Conservation (phyloP, 2,888 invertebrate genomes). For the Trichacis sp. region DNA sequence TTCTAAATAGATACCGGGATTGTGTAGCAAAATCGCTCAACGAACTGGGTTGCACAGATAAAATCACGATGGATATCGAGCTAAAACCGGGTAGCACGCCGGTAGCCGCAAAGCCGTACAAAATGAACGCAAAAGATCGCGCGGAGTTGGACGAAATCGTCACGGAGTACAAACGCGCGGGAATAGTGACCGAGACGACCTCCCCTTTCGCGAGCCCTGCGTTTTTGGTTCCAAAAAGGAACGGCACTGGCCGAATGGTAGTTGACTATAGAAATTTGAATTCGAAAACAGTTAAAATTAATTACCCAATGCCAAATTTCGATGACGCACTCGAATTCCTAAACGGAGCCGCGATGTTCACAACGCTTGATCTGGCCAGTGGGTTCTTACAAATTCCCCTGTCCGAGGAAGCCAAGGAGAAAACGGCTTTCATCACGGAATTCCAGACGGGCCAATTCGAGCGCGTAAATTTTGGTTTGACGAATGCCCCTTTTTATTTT, state of each 20-base stretch:
- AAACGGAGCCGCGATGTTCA: slow-evolving; percentile 22
- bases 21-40: slow-evolving; percentile 17
- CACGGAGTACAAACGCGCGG: too few relatives aligned
- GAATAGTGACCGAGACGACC: too few relatives aligned
- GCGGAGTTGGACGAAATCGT: too few relatives aligned
- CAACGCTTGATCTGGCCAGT: slow-evolving; percentile 19
- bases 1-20: slow-evolving; percentile 20
- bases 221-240: slow-evolving; percentile 35
- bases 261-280: slow-evolving; percentile 37
- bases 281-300: too few relatives aligned
- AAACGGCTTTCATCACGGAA: slow-evolving; percentile 43
- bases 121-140: slow-evolving; percentile 14
- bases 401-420: slow-evolving; percentile 4
- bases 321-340: slow-evolving; percentile 40
- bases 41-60: slow-evolving; percentile 18
- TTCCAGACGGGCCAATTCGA: too few relatives aligned
- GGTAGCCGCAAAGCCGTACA: slow-evolving; percentile 22
- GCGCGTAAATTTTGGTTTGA: slow-evolving; percentile 50
- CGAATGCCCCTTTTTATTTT: slow-evolving; percentile 48
- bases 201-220: slow-evolving; percentile 7
- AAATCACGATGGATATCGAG: slow-evolving; percentile 22
- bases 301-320: slow-evolving; percentile 23
- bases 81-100: slow-evolving; percentile 5
- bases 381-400: slow-evolving; percentile 21
- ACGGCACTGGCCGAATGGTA: slow-evolving; percentile 32